Evolutionary conservation across 1,140 invertebrate genomes (phyloP), one percentile per base, ranked within the genome.

Genomic region (Euura lappo): DNA sequence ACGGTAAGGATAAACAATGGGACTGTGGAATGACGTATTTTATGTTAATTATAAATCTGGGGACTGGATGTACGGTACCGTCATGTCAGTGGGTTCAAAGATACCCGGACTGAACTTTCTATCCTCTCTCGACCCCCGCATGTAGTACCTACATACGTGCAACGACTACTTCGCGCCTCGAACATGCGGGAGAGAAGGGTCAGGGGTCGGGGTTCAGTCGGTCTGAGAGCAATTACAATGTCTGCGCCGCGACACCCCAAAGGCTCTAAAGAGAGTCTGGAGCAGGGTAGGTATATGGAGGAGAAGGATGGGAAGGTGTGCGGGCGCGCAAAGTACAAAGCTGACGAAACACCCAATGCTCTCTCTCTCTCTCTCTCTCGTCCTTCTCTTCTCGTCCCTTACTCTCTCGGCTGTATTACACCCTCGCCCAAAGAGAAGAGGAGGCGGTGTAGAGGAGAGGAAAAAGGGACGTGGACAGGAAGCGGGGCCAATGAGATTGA

Each of bases 1-100:
- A 88, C 75, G 80, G 87, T 88, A 77, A 86, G 83, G 8, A n/a
- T 6, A 60, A 60, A 11, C 51, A 60, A 60, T 5, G 4, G 13
- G 51, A 28, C 28, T 28, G 0, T 28, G 0, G 28, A 28, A 28
- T 28, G 0, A 28, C 28, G 28, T 28, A 28, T 28, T 28, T 28
- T 28, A 28, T 28, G 28, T 28, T 28, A 28, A 28, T 28, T 28
- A 28, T 28, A 28, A 28, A 28, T 28, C 28, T 28, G 28, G 28
- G 28, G 28, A 28, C 0, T 28, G 28, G 28, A 28, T 28, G 28
- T 28, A 28, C 28, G 0, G 28, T 28, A 28, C 28, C 28, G 28
- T 28, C 28, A 28, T 28, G 28, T 28, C 0, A 28, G 28, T 1
- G 28, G 28, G 28, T 28, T 28, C 28, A 28, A 28, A 28, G 28